These are phyloP conservation scores for Tipula helvola DNA, from an alignment of 2,888 invertebrate genomes.

Conservation along the genomic window DNA sequence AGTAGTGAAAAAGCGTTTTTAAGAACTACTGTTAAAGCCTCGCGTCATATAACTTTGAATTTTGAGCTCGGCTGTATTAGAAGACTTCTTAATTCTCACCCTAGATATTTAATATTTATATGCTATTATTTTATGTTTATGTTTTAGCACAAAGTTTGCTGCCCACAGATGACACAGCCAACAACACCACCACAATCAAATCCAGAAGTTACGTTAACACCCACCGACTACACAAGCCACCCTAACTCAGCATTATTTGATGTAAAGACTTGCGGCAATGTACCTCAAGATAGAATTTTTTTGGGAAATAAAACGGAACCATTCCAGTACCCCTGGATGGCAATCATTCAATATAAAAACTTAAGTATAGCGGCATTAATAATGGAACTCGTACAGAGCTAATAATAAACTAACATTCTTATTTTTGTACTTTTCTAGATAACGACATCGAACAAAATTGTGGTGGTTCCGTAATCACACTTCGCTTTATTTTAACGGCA, in stretches of 20 bases:
- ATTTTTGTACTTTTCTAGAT: neutral
- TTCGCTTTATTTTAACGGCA: slow-evolving; percentile 27
- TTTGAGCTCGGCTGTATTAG: too few relatives aligned
- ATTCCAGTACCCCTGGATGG: slow-evolving; percentile 66
- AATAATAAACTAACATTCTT: neutral
- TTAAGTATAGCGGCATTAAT: slow-evolving; percentile 12
- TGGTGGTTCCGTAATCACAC: slow-evolving; percentile 28
- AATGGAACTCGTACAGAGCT: neutral
- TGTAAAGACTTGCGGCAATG: slow-evolving; percentile 40
- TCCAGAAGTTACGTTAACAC: neutral
- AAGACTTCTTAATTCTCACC: too few relatives aligned
- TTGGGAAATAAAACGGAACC: slow-evolving; percentile 48
- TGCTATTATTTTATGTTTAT: neutral
- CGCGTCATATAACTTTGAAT: too few relatives aligned
- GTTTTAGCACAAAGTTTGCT: neutral
- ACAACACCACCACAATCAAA: neutral
- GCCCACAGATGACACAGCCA: neutral
- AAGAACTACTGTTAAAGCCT: too few relatives aligned
- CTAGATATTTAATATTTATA: too few relatives aligned
- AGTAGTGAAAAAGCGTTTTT: too few relatives aligned
- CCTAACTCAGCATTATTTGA: neutral
- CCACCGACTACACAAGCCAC: neutral
- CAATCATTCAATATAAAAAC: slow-evolving; percentile 46
- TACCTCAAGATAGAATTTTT: slow-evolving; percentile 42
- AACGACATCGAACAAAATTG: slow-evolving; percentile 17